phyloP scores from a whole-genome alignment of 2,888 invertebrate species.

The Apotomis turbidana region DNA sequence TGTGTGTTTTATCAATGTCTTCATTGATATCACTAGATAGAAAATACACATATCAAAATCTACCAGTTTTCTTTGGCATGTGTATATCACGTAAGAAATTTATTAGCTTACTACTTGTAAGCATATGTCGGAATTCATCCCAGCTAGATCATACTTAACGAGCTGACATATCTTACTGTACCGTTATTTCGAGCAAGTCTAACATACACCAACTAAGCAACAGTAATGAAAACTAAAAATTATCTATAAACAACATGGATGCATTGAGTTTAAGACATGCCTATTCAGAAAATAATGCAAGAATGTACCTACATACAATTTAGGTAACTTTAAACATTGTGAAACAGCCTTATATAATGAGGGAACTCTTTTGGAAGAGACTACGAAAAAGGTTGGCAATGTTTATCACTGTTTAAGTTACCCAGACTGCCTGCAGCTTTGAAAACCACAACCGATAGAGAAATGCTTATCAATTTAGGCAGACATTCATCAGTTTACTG shows the following conservation, averaged over 20 bases:
- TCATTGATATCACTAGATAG: conserved; percentile 16
- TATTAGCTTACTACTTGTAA: neutral
- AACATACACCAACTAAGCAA: no score
- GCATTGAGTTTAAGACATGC: neutral
- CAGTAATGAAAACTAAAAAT: neutral
- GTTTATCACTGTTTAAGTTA: neutral
- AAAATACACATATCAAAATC: conserved; percentile 20
- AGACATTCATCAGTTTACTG: neutral
- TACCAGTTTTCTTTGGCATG: conserved; percentile 22
- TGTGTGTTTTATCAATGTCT: conserved; percentile 21
- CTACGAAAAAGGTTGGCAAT: no score
- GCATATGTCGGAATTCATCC: conserved; percentile 1
- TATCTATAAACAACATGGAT: neutral
- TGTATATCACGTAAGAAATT: neutral
- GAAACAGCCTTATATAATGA: neutral
- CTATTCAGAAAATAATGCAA: neutral
- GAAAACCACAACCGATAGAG: neutral
- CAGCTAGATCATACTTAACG: conserved; percentile 29
- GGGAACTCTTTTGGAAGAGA: no score
- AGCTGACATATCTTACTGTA: conserved; percentile 1
- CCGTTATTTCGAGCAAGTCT: neutral
- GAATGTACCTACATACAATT: neutral
- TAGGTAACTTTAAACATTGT: neutral
- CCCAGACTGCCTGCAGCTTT: neutral
- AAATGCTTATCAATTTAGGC: neutral